Percentiles rank a stretch among this genome's conserved stretches.
Evolutionary conservation across 2,888 invertebrate species (phyloP).

Genomic region (Ochropleura plecta): DNA sequence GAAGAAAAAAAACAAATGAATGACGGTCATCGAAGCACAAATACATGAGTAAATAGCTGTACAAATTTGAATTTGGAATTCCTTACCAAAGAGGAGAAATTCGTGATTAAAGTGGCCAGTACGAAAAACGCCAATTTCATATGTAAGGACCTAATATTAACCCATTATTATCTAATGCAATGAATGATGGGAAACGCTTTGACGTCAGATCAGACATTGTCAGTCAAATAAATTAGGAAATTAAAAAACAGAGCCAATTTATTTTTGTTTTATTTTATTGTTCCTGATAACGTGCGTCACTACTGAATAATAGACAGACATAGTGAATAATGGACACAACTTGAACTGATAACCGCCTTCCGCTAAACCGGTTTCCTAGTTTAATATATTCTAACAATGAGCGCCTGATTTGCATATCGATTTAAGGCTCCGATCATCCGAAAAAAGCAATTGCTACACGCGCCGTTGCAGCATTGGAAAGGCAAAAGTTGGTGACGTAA

Average conservation of each 20-base stretch:
- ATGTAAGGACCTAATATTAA: no score
- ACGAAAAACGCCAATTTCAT: no score
- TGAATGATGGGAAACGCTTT: not conserved
- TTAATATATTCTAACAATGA: conserved; percentile 42
- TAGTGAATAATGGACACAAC: conserved; percentile 20
- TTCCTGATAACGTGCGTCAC: not conserved
- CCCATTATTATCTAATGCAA: no score
- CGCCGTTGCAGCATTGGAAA: conserved; percentile 82
- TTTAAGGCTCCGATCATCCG: conserved; percentile 64
- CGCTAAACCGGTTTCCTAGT: conserved; percentile 57
- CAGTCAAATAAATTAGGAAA: not conserved
- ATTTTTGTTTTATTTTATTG: not conserved
- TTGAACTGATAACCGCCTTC: conserved; percentile 47
- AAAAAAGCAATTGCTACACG: conserved; percentile 78
- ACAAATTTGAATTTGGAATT: no score
- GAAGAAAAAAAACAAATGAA: no score
- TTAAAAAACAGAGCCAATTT: not conserved
- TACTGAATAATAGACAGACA: not conserved
- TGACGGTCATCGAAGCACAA: no score
- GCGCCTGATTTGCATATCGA: conserved; percentile 50
- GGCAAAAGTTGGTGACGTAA: conserved; percentile 84
- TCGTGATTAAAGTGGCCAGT: no score
- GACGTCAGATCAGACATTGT: not conserved
- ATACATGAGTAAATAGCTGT: no score
- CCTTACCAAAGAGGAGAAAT: no score